Base-by-base conservation (phyloP, 2,888 invertebrate species). In the Drosophila demipolita region DNA sequence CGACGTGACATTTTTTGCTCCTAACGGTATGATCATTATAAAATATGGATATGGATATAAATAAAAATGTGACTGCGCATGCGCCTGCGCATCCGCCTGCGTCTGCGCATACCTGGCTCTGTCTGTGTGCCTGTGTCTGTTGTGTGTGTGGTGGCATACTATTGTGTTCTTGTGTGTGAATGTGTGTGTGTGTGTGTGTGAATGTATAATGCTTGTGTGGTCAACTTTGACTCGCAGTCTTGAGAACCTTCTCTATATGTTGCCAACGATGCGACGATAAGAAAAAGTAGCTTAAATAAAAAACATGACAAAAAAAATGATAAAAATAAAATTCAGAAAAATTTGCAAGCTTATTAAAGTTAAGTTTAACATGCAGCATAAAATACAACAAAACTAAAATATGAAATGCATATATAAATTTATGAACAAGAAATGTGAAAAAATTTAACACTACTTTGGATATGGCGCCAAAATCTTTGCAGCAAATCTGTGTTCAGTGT, bases 301-400 rank as follows among this genome's bases (percentile, higher is more conserved):
- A 54, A 32, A 65, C 20, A 23, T 50, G 33, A 55, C 15, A 45
- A 52, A 65, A 53, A 33, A 48, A 48, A 50, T 23, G 12, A 33
- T 35, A 11, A 35, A 32, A 33, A 60, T 49, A 68, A 77, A 57
- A 29, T 29, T 17, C 26, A 36, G 17, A 35, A 54, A 49, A 73
- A 63, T 29, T 29, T 82, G 83, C 71, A 71, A 69, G 69, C 58
- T 80, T 57, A 69, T 78, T 59, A 78, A 78, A 49, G 54, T 65
- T 59, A 63, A 82, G 69, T 66, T 68, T 58, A 74, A 68, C 71
- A 71, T 78, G 87, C 68, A 78, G 67, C 79, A 67, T 67, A 42
- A 66, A 84, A 67, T 60, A 53, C 67, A 78, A 59, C 62, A 59
- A 65, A 42, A 78, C 48, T 53, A 71, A 62, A 68, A 67, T 57